These are phyloP conservation scores for Linnaemya vulpina DNA, from an alignment of 2,888 invertebrate species.

Conservation along the genomic window DNA sequence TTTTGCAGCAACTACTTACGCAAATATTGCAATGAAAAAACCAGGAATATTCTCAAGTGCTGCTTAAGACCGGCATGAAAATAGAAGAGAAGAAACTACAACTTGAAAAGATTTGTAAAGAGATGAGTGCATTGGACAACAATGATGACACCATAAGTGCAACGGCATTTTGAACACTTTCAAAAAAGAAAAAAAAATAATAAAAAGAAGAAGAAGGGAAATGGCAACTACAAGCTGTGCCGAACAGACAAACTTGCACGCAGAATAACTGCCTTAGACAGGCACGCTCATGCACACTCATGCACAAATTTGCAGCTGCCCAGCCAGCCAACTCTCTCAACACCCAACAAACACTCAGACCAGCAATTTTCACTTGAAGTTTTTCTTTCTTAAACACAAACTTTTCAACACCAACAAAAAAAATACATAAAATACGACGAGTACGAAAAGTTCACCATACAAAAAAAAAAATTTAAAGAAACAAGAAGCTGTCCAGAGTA, in stretches of 20 bases:
- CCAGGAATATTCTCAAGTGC: conserved; percentile 32
- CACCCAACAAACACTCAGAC: conserved; percentile 40
- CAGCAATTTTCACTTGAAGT: conserved; percentile 53
- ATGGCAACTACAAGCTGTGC: conserved; percentile 26
- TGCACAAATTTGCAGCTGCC: conserved; percentile 17
- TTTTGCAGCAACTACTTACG: conserved; percentile 9
- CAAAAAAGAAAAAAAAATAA: neutral
- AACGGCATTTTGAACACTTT: conserved; percentile 62
- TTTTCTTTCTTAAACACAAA: conserved; percentile 34
- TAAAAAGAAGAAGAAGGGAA: neutral
- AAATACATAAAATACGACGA: conserved; percentile 4
- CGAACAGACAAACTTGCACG: conserved; percentile 31
- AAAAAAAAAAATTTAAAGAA: conserved; percentile 18
- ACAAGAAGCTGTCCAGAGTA: conserved; percentile 27
- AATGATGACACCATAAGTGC: conserved; percentile 66
- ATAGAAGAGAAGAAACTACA: conserved; percentile 13
- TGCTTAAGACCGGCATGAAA: conserved; percentile 14
- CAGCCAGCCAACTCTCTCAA: conserved; percentile 28
- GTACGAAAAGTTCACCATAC: conserved; percentile 15
- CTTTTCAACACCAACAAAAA: conserved; percentile 58
- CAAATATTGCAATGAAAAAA: neutral
- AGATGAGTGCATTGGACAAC: conserved; percentile 71
- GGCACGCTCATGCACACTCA: neutral
- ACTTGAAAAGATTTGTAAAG: conserved; percentile 64
- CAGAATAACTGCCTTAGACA: conserved; percentile 44